phyloP scores from a whole-genome alignment of 2,888 invertebrate species.

The Aspidapion aeneum region DNA sequence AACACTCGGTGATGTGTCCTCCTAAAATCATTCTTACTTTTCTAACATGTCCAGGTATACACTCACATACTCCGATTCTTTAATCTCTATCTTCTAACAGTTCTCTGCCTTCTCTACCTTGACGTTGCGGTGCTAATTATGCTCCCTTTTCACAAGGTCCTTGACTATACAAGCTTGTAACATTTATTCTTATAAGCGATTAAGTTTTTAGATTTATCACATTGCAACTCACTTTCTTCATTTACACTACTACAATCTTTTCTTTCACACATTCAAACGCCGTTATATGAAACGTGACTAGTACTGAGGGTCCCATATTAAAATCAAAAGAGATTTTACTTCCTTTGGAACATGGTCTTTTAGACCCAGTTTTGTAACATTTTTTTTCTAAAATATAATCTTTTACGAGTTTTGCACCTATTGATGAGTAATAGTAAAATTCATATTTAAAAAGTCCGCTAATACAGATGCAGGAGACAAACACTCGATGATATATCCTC shows the following conservation, averaged over 20 bases:
- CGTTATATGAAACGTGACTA: constrained; percentile 81
- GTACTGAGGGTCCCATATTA: constrained; percentile 70
- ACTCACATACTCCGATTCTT: constrained; percentile 50
- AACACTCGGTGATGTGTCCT: constrained; percentile 49
- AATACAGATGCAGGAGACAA: constrained; percentile 60
- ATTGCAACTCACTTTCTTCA: constrained; percentile 19
- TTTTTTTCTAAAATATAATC: not conserved
- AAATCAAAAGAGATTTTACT: constrained; percentile 58
- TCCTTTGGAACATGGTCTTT: not conserved
- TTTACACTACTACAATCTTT: constrained; percentile 34
- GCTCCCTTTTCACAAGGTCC: constrained; percentile 74
- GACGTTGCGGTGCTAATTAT: constrained; percentile 60
- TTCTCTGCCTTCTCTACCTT: constrained; percentile 18
- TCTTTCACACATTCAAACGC: constrained; percentile 67
- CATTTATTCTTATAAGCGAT: constrained; percentile 63
- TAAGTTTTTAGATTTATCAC: constrained; percentile 50
- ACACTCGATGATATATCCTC: constrained; percentile 48
- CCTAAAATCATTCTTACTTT: constrained; percentile 40
- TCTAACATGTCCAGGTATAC: constrained; percentile 62
- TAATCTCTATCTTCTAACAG: constrained; percentile 29
- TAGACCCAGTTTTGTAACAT: not conserved
- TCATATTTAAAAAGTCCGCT: constrained; percentile 61
- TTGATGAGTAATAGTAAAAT: constrained; percentile 30
- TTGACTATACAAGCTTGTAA: constrained; percentile 69
- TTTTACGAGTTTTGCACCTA: not conserved